Conservation (phyloP, 1,140 invertebrate species). For the Belonocnema kinseyi region DNA sequence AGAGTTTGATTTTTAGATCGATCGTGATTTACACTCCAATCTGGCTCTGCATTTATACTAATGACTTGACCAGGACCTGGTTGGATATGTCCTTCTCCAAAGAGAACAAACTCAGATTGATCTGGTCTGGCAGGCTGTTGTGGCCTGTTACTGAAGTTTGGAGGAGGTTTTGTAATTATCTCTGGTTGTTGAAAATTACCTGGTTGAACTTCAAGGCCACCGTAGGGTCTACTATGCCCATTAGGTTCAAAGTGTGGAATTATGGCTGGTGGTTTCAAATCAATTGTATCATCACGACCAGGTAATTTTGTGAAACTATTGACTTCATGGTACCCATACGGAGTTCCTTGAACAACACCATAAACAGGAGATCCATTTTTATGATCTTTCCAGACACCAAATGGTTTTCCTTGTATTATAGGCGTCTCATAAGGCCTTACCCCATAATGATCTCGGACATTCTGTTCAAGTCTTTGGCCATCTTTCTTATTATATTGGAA, state of each 20-base stretch:
- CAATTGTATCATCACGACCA: constrained; percentile 56
- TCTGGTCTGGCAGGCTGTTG: not conserved
- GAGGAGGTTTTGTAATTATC: constrained; percentile 42
- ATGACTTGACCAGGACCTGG: constrained; percentile 51
- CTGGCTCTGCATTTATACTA: constrained; percentile 31
- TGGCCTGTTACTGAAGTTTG: not conserved
- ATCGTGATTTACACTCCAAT: constrained; percentile 35
- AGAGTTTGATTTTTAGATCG: constrained; percentile 44
- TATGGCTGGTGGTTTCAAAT: constrained; percentile 62
- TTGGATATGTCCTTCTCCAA: constrained; percentile 33
- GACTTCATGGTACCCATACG: constrained; percentile 42
- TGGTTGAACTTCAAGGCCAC: constrained; percentile 44
- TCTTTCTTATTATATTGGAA: constrained; percentile 30
- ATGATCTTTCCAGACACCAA: constrained; percentile 57
- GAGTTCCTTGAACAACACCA: constrained; percentile 57
- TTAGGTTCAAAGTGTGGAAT: constrained; percentile 54
- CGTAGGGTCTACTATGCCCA: constrained; percentile 59
- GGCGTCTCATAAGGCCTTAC: constrained; percentile 56
- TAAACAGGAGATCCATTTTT: constrained; percentile 44
- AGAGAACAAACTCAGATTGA: not conserved
- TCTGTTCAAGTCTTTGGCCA: constrained; percentile 18
- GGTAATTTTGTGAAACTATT: constrained; percentile 38
- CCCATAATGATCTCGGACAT: constrained; percentile 39
- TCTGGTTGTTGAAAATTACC: constrained; percentile 47
- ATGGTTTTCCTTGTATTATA: constrained; percentile 61